Evolutionary conservation across 2,888 invertebrate species (phyloP), one percentile per base, ranked within the genome.

Genomic region (Pollenia griseotomentosa): DNA sequence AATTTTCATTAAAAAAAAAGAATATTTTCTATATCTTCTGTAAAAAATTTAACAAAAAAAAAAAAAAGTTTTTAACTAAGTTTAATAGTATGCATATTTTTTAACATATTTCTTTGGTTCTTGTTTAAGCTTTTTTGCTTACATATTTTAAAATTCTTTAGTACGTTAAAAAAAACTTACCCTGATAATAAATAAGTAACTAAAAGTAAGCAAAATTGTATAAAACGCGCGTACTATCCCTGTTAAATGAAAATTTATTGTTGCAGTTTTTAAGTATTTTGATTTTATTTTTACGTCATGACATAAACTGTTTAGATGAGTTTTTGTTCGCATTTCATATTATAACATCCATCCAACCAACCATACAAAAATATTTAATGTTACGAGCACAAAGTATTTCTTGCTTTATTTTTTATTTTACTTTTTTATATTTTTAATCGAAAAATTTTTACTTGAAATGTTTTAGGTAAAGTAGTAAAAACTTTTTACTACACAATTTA

Each of bases 281-380:
- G 91, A 88, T 92, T 92, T 92, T 91, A 92, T 92, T 91, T 92
- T 92, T 92, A 92, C 91, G 91, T 89, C 90, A 88, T 89, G 90
- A 89, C 91, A 92, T 92, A 92, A 92, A 92, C 92, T 92, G 92
- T 92, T 92, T 92, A 92, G 92, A 92, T 92, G 92, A 92, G 92
- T 91, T 92, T 92, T 90, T 91, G 61, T 63, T 90, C n/a, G 51
- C 66, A 82, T 86, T 86, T 81, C 65, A 66, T 83, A 86, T 70
- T 66, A 51, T 48, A 61, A 33, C 33, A 33, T 33, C 33, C 68
- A 75, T 46, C 16, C 77, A 53, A 12, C 2, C 75, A 75, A 33
- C 46, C 78, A 66, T 10, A 10, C 66, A 46, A 19, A 57, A 51
- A 68, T 61, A 68, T 75, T 68, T 82, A 59, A 48, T 66, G 59